Evolutionary conservation across 2,888 invertebrate species (phyloP), one percentile per base, ranked within the genome.

Genomic region (Horisme vitalbata): DNA sequence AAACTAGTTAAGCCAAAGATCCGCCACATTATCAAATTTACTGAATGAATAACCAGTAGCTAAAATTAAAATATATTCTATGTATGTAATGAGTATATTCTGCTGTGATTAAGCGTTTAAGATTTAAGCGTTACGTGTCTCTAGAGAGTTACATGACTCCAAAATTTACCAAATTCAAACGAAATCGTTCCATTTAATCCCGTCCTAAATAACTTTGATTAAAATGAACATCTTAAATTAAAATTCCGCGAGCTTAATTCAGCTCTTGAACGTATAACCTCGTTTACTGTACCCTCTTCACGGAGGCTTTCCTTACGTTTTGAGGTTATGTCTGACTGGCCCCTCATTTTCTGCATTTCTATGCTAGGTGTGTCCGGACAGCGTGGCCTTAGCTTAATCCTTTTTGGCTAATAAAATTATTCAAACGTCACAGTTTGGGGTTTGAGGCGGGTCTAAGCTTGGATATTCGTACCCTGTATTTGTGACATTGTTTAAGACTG

Each of bases 231-330:
- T 63, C 62, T 53, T 45, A 59, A 67, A 76, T 75, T 72, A 66
- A 70, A 70, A 72, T 69, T 70, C 61, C 52, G 52, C 48, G 45
- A 67, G 66, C 61, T 65, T 74, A 70, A 73, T 81, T 78, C 61
- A 54, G 44, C 58, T 75, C 64, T 68, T 62, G 71, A 78, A 77
- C 70, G 66, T 77, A 75, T 79, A 78, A 81, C 72, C 68, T 81
- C 69, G 74, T 83, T 81, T 76, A 10, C 65, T 60, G 62, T 73
- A 77, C 82, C 82, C 82, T 82, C 73, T 75, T 82, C 77, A 78
- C 64, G 63, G 63, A 56, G 68, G 74, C 70, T 78, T 76, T 73
- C 58, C 62, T 74, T 77, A 73, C 66, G 26, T 48, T 39, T 39
- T n/a, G 59, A 68, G 68, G 64, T 67, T 18, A 70, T 76, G 76